Evolutionary conservation across 2,888 invertebrate genomes (phyloP), one percentile per base, ranked within the genome.

Genomic region (Thymelicus lineola): DNA sequence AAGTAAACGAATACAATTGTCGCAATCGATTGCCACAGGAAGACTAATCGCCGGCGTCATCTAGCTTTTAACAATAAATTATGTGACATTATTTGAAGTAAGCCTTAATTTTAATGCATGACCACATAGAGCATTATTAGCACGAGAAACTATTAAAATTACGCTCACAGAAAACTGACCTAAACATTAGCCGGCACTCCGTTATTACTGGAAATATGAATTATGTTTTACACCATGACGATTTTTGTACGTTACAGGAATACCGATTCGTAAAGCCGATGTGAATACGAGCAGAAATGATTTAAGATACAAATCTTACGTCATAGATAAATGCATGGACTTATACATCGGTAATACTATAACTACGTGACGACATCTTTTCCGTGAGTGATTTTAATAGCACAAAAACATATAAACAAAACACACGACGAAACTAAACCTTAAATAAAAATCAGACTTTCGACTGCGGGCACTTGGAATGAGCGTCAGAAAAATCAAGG

Each of bases 11-110:
- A 75, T 86, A 88, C 79, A 83, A 80, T 84, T 86, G 84, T 85
- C 77, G 76, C 85, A 82, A 80, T 79, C 75, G 79, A 83, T 85
- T 80, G 89, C 84, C 87, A 80, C 86, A 88, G 91, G 92, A 93
- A 92, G 91, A 91, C 91, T 89, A 89, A 87, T 78, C 70, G 73
- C 73, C 76, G 69, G 70, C 70, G 65, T 61, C 70, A 36, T 45
- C 64, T 64, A 65, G 59, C 70, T 35, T 64, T 70, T 46, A 60
- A 48, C 46, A 69, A 64, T 60, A 64, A 45, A 57, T 70, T 70
- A 70, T n/a, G 70, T 64, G 64, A 70, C 70, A 59, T 64, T 64
- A 36, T 15, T 59, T 59, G 70, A 64, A 70, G 70, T 70, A 70
- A 70, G 70, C 70, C 70, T 70, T 70, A 70, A 70, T 70, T 70